A percentile compares a stretch with the other conserved stretches of the same genome.
phyloP scores from a whole-genome alignment of 2,113 vertebrate species.

The Pogona vitticeps region DNA sequence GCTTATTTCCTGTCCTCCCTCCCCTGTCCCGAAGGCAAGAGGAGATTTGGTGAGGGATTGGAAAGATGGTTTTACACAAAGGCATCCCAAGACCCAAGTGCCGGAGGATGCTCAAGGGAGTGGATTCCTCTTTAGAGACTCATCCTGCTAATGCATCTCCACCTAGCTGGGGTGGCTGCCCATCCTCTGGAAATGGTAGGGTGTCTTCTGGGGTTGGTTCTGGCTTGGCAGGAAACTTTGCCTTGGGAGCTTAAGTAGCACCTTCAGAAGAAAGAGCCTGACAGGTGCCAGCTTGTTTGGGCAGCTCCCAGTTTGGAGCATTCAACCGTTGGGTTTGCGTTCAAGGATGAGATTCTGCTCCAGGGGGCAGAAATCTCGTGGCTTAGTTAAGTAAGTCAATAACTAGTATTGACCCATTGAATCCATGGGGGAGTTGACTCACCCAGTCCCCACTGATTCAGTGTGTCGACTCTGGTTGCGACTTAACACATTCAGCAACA shows the following conservation, averaged over 20 bases:
- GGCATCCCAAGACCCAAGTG: neutral
- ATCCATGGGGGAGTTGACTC: no score
- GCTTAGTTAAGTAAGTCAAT: no score
- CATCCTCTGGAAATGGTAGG: no score
- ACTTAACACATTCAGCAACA: no score
- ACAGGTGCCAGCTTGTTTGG: constrained; percentile 57
- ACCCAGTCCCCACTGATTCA: no score
- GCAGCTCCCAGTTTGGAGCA: constrained; percentile 10
- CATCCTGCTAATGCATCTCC: neutral
- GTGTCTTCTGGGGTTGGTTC: neutral
- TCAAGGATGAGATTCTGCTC: neutral
- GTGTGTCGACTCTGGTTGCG: no score
- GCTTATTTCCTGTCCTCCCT: neutral
- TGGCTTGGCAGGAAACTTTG: neutral
- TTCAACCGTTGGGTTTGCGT: neutral
- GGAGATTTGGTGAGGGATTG: neutral
- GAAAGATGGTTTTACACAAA: neutral
- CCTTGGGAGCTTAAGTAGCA: constrained; percentile 21
- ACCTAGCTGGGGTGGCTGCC: no score
- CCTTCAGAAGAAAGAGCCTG: constrained; percentile 44
- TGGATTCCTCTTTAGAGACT: neutral
- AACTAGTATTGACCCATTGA: no score
- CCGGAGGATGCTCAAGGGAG: neutral
- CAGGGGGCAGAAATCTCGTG: no score
- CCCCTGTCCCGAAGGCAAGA: neutral